Evolutionary conservation across 2,888 invertebrate genomes (phyloP), one percentile per base, ranked within the genome.

Genomic region (Stenoptilia bipunctidactyla): DNA sequence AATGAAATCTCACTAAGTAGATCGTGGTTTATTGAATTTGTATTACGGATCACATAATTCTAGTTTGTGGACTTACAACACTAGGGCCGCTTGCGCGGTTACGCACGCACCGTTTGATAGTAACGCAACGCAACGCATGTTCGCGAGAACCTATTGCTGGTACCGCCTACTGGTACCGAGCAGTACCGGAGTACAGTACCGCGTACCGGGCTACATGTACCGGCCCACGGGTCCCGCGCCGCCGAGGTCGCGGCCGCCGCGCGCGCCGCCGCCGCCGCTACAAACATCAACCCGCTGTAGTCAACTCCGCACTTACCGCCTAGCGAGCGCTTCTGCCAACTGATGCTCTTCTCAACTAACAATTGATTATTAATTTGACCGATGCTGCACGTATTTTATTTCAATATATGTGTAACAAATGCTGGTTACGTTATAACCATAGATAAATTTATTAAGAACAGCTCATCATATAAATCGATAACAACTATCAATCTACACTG

Each of bases 191-290:
- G 5, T 8, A 9, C 27, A 25, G 27, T n/a, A n/a, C n/a, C n/a
- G n/a, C n/a, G n/a, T n/a, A n/a, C n/a, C n/a, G n/a, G n/a, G n/a
- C 30, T 34, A 34, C 8, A 34, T 30, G 74, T 75, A 82, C 60
- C 76, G 77, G 52, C 83, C 79, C 59, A 13, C 13, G 8, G 76
- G 66, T 52, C 68, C 75, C 66, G 70, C 58, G 58, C 69, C 74
- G 48, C 55, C 51, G 48, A 55, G 49, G 50, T 63, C 64, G 40
- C 61, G 50, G 50, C 61, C 71, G 61, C 68, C 68, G 55, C 60
- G 58, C 59, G 66, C 63, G 52, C 59, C 61, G 56, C 65, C 73
- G 55, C 76, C 76, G 66, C 60, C 68, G 62, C 70, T 66, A 69
- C 59, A 50, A 50, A 62, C 51, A 55, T 59, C 48, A 50, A 45